phyloP scores from a whole-genome alignment of 2,797 vertebrate genomes.

The Pseudotriccus pelzelni region DNA sequence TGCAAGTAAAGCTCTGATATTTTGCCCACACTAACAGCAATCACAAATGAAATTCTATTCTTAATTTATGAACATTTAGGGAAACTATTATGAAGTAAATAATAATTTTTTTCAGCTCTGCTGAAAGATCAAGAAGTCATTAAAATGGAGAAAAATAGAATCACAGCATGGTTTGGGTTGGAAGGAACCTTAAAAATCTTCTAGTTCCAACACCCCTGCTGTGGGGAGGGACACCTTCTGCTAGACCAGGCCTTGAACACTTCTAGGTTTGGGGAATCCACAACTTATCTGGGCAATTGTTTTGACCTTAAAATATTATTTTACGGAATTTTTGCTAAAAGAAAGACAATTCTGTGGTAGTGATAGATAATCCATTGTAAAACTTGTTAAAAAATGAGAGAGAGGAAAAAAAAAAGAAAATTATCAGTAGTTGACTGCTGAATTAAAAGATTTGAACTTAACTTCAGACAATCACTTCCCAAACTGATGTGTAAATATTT shows the following conservation, averaged over 20 bases:
- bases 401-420: not conserved
- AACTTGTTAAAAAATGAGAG: not conserved
- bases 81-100: not conserved
- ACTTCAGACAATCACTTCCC: not conserved
- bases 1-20: not conserved
- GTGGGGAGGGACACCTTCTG: not conserved
- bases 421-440: not conserved
- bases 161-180: not conserved
- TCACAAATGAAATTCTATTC: not conserved
- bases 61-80: not conserved
- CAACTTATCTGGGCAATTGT: not conserved
- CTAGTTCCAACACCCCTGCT: not conserved
- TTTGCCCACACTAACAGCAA: not conserved
- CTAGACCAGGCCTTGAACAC: not conserved
- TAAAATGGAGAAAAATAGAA: not conserved
- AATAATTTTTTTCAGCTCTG: not conserved
- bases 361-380: not conserved
- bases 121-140: not conserved
- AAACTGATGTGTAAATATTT: not conserved
- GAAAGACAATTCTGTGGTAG: not conserved
- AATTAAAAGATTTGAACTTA: not conserved
- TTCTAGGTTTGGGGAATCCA: not conserved
- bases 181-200: not conserved
- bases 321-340: not conserved
- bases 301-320: not conserved